Evolutionary conservation across 2,113 vertebrate genomes (phyloP).

Genomic region (Oreochromis spilurus): DNA sequence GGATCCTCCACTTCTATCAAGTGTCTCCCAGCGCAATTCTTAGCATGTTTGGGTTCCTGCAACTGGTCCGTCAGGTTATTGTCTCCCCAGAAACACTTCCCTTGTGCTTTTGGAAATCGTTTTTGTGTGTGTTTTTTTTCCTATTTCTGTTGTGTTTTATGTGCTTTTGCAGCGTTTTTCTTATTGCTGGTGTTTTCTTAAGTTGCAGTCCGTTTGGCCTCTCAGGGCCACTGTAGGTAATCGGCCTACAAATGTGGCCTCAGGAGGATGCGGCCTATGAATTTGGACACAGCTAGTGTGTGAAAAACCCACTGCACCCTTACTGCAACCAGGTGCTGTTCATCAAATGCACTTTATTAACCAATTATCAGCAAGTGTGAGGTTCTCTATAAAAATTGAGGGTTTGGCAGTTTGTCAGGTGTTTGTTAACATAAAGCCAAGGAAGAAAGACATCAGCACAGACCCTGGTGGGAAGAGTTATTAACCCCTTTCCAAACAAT

Average conservation of each 20-base stretch:
- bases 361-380: not conserved
- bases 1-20: too few relatives aligned
- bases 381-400: not conserved
- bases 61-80: too few relatives aligned
- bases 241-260: not conserved
- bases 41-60: too few relatives aligned
- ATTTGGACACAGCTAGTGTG: fast-evolving
- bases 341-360: not conserved
- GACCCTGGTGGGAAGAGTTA: not conserved
- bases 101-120: too few relatives aligned
- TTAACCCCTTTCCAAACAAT: not conserved
- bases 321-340: not conserved
- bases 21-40: too few relatives aligned
- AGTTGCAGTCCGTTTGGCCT: not conserved
- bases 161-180: too few relatives aligned
- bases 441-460: too few relatives aligned
- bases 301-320: not conserved
- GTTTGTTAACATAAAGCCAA: not conserved
- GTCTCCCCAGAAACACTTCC: too few relatives aligned
- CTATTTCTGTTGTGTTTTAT: too few relatives aligned
- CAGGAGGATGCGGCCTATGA: not conserved
- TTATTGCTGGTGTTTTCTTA: too few relatives aligned
- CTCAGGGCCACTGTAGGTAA: not conserved
- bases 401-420: not conserved
- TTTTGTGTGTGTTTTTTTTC: too few relatives aligned